phyloP scores from a whole-genome alignment of 2,797 vertebrate species.

The Carapus acus region DNA sequence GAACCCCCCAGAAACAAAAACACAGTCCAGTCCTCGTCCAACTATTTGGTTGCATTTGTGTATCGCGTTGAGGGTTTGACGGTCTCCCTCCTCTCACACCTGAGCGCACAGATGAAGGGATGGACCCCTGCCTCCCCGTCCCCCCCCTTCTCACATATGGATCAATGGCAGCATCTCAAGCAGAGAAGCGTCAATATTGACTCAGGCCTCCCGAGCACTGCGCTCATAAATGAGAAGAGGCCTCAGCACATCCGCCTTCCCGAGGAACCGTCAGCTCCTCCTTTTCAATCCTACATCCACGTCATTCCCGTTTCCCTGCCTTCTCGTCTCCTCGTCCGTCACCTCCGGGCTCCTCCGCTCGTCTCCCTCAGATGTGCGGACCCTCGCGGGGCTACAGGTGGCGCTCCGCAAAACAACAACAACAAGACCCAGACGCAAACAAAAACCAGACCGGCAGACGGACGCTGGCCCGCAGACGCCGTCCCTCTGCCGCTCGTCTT shows the following conservation, averaged over 20 bases:
- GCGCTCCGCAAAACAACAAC: conserved; percentile 10
- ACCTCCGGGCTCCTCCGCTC: conserved; percentile 20
- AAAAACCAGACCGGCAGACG: conserved; percentile 4
- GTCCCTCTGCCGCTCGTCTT: conserved; percentile 42
- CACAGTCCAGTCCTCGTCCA: too few relatives aligned
- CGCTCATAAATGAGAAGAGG: conserved; percentile 66
- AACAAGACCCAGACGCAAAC: not conserved
- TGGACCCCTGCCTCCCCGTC: conserved; percentile 64
- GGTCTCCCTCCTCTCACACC: conserved; percentile 67
- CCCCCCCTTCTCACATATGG: too few relatives aligned
- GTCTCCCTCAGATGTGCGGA: conserved; percentile 43
- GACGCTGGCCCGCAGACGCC: conserved; percentile 45
- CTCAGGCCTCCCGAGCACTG: conserved; percentile 66
- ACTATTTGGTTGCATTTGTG: too few relatives aligned
- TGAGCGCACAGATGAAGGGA: conserved; percentile 71
- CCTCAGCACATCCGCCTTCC: conserved; percentile 71
- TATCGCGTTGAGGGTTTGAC: too few relatives aligned
- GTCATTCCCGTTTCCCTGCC: conserved; percentile 62
- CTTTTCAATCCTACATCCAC: conserved; percentile 64
- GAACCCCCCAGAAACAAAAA: too few relatives aligned
- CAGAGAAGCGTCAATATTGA: conserved; percentile 71
- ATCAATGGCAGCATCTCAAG: conserved; percentile 64
- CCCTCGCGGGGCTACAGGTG: conserved; percentile 32
- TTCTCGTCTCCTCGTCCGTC: conserved; percentile 40
- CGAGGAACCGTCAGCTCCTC: conserved; percentile 66